Percentiles rank a stretch among this genome's conserved stretches.
Conservation (phyloP, 2,888 invertebrate species). For the Drosophila eohydei region DNA sequence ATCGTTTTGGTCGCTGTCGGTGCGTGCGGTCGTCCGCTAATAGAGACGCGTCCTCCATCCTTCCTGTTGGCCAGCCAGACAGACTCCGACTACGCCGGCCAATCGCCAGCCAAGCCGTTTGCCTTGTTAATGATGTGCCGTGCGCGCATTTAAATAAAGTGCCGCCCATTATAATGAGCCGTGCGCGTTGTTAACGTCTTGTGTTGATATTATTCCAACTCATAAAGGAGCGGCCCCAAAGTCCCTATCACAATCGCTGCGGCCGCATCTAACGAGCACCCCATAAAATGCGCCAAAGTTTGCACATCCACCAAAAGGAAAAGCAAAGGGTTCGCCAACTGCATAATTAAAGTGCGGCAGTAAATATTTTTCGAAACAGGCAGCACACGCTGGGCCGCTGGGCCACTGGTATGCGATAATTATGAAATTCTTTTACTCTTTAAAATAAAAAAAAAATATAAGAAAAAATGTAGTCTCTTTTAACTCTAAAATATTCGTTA, state of each 20-base stretch:
- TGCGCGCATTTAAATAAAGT: conserved; percentile 79
- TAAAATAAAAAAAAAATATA: conserved; percentile 1
- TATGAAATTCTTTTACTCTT: conserved; percentile 21
- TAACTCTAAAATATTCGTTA: neutral
- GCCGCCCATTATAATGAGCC: conserved; percentile 79
- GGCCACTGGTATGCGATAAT: conserved; percentile 35
- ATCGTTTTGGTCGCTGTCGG: conserved; percentile 59
- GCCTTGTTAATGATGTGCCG: conserved; percentile 80
- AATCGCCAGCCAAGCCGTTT: conserved; percentile 40
- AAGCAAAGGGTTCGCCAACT: conserved; percentile 39
- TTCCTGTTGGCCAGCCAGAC: conserved; percentile 22
- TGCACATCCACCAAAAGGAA: conserved; percentile 41
- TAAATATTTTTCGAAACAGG: conserved; percentile 22
- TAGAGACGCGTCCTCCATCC: conserved; percentile 68
- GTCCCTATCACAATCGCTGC: conserved; percentile 28
- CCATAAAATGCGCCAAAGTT: conserved; percentile 74
- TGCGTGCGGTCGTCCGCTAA: conserved; percentile 74
- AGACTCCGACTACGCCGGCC: conserved; percentile 4
- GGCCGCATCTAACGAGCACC: conserved; percentile 65
- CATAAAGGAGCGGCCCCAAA: conserved; percentile 71
- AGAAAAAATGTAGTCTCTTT: neutral
- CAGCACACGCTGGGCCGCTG: conserved; percentile 35
- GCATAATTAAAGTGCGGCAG: conserved; percentile 61
- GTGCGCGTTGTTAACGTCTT: conserved; percentile 58
- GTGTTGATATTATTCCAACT: conserved; percentile 66